phyloP scores from a whole-genome alignment of 2,888 invertebrate genomes.

The Steinernema carpocapsae region DNA sequence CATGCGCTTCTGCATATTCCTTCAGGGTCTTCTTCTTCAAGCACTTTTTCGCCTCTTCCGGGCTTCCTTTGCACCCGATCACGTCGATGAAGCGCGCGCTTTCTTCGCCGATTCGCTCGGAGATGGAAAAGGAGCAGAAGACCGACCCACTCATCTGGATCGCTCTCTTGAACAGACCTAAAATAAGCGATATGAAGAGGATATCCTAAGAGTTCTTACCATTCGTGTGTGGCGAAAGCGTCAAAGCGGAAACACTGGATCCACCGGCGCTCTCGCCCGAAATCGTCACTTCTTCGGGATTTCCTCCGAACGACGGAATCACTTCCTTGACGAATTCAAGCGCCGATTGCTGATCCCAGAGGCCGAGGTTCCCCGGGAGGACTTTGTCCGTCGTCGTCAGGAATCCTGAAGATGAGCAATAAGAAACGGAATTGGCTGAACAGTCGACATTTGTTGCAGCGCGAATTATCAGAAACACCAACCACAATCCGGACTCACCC shows the following conservation, averaged over 20 bases:
- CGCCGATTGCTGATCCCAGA: slow-evolving; percentile 44
- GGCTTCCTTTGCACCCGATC: slow-evolving; percentile 16
- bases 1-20: slow-evolving; percentile 31
- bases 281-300: slow-evolving; percentile 37
- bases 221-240: slow-evolving; percentile 39
- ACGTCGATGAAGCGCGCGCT: background rate
- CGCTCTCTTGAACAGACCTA: slow-evolving; percentile 30
- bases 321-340: slow-evolving; percentile 41
- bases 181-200: background rate
- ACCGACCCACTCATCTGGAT: slow-evolving; percentile 34
- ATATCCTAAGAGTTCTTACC: background rate
- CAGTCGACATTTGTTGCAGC: no score
- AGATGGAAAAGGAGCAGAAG: slow-evolving; percentile 19
- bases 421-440: background rate
- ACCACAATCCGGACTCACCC: slow-evolving; percentile 13
- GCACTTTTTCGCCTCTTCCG: slow-evolving; percentile 30
- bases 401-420: slow-evolving; percentile 40
- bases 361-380: slow-evolving; percentile 43
- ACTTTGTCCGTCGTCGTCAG: slow-evolving; percentile 36
- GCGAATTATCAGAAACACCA: no score
- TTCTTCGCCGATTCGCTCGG: background rate
- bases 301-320: slow-evolving; percentile 40
- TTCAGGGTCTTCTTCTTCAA: slow-evolving; percentile 30
- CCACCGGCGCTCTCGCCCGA: slow-evolving; percentile 46
- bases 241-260: slow-evolving; percentile 39